Percentiles rank a stretch among this genome's conserved stretches.
These are phyloP conservation scores for Bradypus variegatus DNA, from an alignment of 2,797 vertebrate genomes.

Conservation along the genomic window DNA sequence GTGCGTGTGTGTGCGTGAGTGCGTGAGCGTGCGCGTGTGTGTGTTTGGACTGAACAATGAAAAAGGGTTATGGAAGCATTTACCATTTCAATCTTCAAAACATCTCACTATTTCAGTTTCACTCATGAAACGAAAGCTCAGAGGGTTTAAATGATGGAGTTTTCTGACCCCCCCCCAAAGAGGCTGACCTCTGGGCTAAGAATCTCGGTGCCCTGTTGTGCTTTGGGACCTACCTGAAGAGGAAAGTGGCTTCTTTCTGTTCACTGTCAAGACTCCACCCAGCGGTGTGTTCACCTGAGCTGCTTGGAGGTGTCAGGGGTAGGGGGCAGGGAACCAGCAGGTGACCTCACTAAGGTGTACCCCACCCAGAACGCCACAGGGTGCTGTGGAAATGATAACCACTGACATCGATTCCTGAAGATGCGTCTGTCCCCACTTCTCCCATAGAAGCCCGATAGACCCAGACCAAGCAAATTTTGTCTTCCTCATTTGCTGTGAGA, in stretches of 20 bases:
- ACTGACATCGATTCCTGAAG: background rate
- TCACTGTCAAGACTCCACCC: background rate
- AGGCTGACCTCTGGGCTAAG: background rate
- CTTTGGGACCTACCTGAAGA: background rate
- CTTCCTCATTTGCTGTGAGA: conserved; percentile 16
- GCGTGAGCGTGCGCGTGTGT: background rate
- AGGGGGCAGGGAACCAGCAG: background rate
- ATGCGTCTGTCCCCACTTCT: background rate
- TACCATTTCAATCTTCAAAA: background rate
- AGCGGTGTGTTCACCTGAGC: background rate
- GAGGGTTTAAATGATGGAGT: background rate
- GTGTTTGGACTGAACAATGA: background rate
- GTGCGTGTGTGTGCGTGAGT: too few species aligned
- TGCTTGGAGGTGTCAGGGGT: background rate
- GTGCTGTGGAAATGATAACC: background rate
- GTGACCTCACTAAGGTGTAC: background rate
- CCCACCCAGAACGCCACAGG: background rate
- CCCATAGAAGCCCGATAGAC: background rate
- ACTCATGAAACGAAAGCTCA: background rate
- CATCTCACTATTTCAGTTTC: background rate
- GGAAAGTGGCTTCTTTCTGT: background rate
- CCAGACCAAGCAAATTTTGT: background rate
- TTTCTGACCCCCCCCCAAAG: background rate
- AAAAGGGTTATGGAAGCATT: background rate
- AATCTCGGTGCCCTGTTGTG: background rate